phyloP scores from a whole-genome alignment of 2,797 vertebrate species.

The Muscicapa striata region DNA sequence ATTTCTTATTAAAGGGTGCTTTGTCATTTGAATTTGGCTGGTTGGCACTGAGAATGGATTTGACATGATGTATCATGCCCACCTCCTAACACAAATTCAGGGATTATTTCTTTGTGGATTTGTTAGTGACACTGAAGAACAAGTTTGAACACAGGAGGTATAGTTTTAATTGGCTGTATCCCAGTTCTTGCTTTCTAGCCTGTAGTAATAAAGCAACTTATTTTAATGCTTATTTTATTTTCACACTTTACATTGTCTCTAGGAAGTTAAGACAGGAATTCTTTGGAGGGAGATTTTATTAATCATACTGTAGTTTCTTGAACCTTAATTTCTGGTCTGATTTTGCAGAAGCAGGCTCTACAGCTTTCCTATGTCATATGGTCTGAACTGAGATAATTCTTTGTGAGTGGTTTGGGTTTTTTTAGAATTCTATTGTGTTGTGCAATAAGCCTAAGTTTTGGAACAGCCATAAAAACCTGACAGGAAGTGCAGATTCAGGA shows the following conservation, averaged over 20 bases:
- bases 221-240: neutral
- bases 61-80: neutral
- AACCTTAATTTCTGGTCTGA: neutral
- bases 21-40: neutral
- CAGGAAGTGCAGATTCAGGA: neutral
- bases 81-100: neutral
- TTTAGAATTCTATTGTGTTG: neutral
- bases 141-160: neutral
- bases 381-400: neutral
- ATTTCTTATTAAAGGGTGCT: neutral
- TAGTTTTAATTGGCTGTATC: neutral
- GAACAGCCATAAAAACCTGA: neutral
- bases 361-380: neutral
- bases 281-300: neutral
- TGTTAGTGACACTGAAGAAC: neutral
- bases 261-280: neutral
- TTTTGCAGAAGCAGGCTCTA: neutral
- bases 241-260: neutral
- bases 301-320: neutral
- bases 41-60: neutral
- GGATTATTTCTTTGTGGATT: neutral
- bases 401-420: neutral
- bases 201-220: neutral
- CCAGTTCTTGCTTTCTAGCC: neutral
- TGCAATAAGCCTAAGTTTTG: neutral